Evolutionary conservation across 2,797 vertebrate species (phyloP), one percentile per base, ranked within the genome.

Genomic region (Anguilla obscura): DNA sequence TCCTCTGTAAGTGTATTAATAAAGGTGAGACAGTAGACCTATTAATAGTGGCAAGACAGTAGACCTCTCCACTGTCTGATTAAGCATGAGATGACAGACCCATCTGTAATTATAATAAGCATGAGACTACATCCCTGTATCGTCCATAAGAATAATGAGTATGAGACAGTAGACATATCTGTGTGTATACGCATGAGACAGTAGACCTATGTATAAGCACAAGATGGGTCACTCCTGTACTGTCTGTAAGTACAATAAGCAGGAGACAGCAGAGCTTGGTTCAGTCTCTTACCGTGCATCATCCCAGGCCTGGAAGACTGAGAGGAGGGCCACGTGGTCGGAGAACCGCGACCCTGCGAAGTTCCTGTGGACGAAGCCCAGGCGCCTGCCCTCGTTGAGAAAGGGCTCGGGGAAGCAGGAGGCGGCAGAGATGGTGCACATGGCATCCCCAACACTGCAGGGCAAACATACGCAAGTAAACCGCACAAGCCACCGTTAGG

Each of bases 271-370:
- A 24, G 36, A 30, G 18, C 58, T 69, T 1, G 24, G 18, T 63
- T 21, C 21, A 45, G 24, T 0, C 52, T 66, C 89, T 0, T 91
- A 99, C 98, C 98, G 96, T 90, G 97, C 96, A 87, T 99, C 97
- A 89, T 99, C 98, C 98, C 98, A 99, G 79, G 98, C 96, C 89
- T 99, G 98, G 92, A 99, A 99, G 54, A 98, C 98, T 0, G 97
- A 97, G 16, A 99, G 96, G 90, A 99, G 94, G 9, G 98, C 98
- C 85, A 99, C 97, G 0, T 99, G 98, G 90, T 99, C 98, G 0
- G 98, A 99, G 94, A 97, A 98, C 0, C 98, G 95, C 6, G 89
- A 96, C 58, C 98, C 98, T 0, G 98, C 93, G 88, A 98, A 99
- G 95, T 99, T 99, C 21, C 98, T 95, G 76, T 99, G 98, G 27